A percentile compares a stretch with the other conserved stretches of the same genome.
Evolutionary conservation across 2,888 invertebrate species (phyloP).

Genomic region (Brachypterus glaber): DNA sequence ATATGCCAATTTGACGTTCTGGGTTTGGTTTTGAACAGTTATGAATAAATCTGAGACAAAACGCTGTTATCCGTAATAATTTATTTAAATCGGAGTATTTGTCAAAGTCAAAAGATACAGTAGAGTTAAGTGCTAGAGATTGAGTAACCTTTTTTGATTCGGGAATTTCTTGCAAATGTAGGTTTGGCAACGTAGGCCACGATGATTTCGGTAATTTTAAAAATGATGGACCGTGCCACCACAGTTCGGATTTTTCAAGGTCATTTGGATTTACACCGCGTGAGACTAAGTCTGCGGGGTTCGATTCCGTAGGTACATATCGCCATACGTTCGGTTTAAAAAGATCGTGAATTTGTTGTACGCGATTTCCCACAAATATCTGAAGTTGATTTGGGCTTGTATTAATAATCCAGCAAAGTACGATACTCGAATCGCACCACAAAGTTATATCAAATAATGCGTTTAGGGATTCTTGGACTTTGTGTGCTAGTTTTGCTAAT

Average conservation of each 20-base stretch:
- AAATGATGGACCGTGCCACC: conserved; percentile 12
- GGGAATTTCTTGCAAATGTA: no score
- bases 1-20: conserved; percentile 1
- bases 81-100: conserved; percentile 6
- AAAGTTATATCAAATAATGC: no score
- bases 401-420: conserved; percentile 12
- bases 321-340: conserved; percentile 8
- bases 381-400: conserved; percentile 8
- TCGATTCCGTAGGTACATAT: conserved; percentile 11
- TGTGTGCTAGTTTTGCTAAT: conserved; percentile 10
- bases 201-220: no score
- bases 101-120: conserved; percentile 5
- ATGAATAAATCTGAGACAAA: background rate
- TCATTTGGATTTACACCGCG: conserved; percentile 2
- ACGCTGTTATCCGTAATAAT: background rate
- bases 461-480: conserved; percentile 8
- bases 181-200: background rate
- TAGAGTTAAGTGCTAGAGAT: no score
- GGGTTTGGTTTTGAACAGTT: background rate
- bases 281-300: conserved; percentile 12
- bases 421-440: conserved; percentile 16
- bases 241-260: conserved; percentile 3
- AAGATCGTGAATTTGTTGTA: conserved; percentile 12
- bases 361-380: conserved; percentile 13
- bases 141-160: no score